Conservation (phyloP, 2,113 vertebrate species). For the Urocynchramus pylzowi region DNA sequence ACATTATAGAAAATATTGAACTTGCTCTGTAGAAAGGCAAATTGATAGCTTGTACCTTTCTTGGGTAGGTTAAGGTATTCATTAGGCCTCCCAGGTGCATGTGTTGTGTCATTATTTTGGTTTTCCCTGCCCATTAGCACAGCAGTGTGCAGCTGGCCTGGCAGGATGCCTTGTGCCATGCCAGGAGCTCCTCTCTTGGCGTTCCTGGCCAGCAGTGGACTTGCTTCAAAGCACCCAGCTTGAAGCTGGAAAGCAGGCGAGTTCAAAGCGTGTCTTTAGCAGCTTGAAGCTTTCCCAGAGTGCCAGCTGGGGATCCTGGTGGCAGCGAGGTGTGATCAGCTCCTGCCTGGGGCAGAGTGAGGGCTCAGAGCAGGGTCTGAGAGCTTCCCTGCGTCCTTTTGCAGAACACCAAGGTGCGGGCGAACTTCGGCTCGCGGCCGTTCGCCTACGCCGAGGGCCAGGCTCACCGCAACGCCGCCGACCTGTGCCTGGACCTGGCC, state of each 20-base stretch:
- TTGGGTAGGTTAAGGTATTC: neutral
- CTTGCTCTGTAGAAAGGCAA: neutral
- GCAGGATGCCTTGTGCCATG: neutral
- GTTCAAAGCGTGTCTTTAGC: neutral
- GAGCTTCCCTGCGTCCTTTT: neutral
- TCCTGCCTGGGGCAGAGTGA: neutral
- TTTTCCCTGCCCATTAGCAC: neutral
- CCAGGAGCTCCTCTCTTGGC: neutral
- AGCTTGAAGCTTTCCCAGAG: neutral
- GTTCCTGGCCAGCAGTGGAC: neutral
- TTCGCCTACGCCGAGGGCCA: constrained; percentile 95
- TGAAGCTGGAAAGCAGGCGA: neutral
- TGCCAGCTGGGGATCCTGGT: neutral
- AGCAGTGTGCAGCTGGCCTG: neutral
- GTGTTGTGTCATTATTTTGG: neutral
- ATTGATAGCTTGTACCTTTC: neutral
- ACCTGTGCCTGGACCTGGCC: constrained; percentile 92
- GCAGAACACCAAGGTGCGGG: constrained; percentile 95
- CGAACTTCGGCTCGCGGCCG: constrained; percentile 90
- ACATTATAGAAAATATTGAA: neutral
- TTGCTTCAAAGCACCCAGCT: neutral
- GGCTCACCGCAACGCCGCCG: constrained; percentile 93
- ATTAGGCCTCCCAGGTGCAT: neutral
- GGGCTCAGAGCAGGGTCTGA: neutral
- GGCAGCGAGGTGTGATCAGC: neutral